phyloP scores from a whole-genome alignment of 2,888 invertebrate species.

The Argynnis bischoffii region DNA sequence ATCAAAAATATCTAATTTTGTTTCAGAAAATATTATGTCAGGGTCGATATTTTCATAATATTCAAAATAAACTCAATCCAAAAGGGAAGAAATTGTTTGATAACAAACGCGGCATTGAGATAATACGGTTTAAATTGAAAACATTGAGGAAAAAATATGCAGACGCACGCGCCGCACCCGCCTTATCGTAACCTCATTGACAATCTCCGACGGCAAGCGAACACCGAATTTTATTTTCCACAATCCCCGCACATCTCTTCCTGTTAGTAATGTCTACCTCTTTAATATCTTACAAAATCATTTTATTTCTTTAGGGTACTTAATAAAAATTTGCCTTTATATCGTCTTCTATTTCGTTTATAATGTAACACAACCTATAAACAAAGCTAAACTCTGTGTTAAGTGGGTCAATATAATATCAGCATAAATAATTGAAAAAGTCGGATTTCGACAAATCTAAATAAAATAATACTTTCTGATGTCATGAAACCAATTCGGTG shows the following conservation, averaged over 20 bases:
- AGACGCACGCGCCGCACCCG: constrained; percentile 56
- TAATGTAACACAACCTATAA: no score
- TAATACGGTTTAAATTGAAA: constrained; percentile 54
- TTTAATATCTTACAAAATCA: not conserved
- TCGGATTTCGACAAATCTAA: no score
- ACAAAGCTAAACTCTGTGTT: no score
- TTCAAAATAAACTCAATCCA: constrained; percentile 24
- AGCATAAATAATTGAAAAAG: no score
- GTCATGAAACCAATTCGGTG: no score
- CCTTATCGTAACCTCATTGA: constrained; percentile 59
- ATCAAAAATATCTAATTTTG: no score
- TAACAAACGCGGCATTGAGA: constrained; percentile 44
- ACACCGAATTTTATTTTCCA: constrained; percentile 50
- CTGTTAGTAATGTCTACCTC: constrained; percentile 14
- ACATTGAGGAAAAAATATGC: constrained; percentile 61
- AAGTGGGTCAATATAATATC: no score
- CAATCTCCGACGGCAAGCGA: constrained; percentile 51
- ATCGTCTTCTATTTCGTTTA: not conserved
- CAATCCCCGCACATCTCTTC: constrained; percentile 30
- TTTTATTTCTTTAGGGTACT: no score
- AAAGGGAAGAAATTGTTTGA: constrained; percentile 42
- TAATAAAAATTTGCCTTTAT: not conserved
- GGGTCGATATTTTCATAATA: constrained; percentile 27
- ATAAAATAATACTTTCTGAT: no score
- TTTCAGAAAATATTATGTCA: constrained; percentile 12